Evolutionary conservation across 2,113 vertebrate genomes (phyloP).

Genomic region (Suncus etruscus): DNA sequence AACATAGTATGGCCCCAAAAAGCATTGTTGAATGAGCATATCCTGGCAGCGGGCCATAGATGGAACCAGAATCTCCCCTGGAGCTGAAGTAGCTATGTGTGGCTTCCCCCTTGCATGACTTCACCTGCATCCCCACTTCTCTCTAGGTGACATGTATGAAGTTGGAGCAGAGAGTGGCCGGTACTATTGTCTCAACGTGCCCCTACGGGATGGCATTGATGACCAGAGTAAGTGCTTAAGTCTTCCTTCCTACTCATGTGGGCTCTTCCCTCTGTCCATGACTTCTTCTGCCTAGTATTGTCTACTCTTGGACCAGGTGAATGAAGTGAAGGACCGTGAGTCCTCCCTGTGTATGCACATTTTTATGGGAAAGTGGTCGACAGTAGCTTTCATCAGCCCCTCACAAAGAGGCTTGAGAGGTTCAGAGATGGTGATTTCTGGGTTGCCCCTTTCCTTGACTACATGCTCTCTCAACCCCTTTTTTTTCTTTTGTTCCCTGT

Average conservation of each 20-base stretch:
- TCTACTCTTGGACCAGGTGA: conserved; percentile 62
- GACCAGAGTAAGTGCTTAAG: conserved; percentile 92
- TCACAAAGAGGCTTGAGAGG: conserved; percentile 1
- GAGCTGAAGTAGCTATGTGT: background rate
- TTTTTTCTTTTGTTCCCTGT: conserved; percentile 66
- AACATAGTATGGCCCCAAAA: background rate
- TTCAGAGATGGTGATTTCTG: conserved; percentile 56
- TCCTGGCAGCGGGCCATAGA: background rate
- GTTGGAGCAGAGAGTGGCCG: conserved; percentile 98
- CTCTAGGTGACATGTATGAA: conserved; percentile 98
- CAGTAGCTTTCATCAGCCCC: conserved; percentile 50
- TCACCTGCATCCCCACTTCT: background rate
- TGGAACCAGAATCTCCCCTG: background rate
- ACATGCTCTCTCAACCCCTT: conserved; percentile 51
- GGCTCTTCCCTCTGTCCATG: conserved; percentile 35
- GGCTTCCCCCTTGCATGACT: background rate
- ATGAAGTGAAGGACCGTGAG: conserved; percentile 54
- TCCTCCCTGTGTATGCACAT: conserved; percentile 37
- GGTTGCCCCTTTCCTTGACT: conserved; percentile 70
- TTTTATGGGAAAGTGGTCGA: conserved; percentile 36
- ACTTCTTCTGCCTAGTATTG: conserved; percentile 55
- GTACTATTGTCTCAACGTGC: conserved; percentile 98
- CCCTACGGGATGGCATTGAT: conserved; percentile 97
- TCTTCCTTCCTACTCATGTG: background rate
- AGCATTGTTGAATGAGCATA: conserved; percentile 17